A percentile compares a stretch with the other conserved stretches of the same genome.
Conservation (phyloP, 2,888 invertebrate species). For the Drosophila gaucha region DNA sequence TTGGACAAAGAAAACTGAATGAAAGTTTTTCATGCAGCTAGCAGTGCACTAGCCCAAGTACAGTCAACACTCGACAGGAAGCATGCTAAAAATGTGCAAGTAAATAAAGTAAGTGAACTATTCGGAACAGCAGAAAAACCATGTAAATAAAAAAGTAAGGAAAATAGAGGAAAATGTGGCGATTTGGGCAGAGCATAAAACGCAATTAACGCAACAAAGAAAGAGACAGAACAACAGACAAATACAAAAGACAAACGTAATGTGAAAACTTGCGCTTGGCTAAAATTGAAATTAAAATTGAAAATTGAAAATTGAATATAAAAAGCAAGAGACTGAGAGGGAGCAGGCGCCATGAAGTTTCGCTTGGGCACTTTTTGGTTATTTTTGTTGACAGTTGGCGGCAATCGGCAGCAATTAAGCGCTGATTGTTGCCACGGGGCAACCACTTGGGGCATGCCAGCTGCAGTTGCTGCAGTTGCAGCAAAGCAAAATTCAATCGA, state of each 20-base stretch:
- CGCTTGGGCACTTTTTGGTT: constrained; percentile 78
- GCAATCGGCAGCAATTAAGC: constrained; percentile 73
- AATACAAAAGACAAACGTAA: constrained; percentile 45
- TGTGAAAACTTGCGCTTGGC: constrained; percentile 46
- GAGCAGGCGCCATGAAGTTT: constrained; percentile 73
- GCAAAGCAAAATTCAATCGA: constrained; percentile 53
- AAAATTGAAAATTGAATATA: constrained; percentile 37
- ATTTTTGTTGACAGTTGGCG: constrained; percentile 81
- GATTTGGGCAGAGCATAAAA: constrained; percentile 36
- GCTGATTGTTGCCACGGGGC: constrained; percentile 58
- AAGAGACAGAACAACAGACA: constrained; percentile 28
- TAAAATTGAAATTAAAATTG: constrained; percentile 52
- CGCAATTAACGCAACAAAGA: constrained; percentile 54
- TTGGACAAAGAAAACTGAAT: constrained; percentile 41
- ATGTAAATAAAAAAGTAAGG: constrained; percentile 13
- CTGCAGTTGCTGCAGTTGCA: constrained; percentile 33
- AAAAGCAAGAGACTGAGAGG: not conserved
- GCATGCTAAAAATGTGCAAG: constrained; percentile 52
- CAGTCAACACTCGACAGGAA: constrained; percentile 21
- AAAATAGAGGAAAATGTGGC: constrained; percentile 54
- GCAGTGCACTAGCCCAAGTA: constrained; percentile 25
- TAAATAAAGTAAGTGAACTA: constrained; percentile 55
- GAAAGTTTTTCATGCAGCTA: constrained; percentile 51
- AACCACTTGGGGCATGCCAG: constrained; percentile 50
- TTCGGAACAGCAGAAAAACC: constrained; percentile 24